These are phyloP conservation scores for Sussaba pulchella DNA, from an alignment of 2,888 invertebrate species.

Conservation along the genomic window DNA sequence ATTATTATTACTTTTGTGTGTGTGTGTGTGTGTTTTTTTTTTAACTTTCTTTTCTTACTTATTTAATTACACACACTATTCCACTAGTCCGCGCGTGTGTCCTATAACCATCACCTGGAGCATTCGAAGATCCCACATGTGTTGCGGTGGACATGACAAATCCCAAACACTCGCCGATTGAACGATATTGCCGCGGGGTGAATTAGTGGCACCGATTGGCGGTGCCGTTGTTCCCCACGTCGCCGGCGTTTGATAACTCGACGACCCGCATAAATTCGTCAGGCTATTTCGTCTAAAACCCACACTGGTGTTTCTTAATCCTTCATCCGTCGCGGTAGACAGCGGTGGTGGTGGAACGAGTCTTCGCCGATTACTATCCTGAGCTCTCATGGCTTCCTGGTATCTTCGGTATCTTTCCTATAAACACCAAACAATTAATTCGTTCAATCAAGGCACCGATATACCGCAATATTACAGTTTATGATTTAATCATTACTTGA, in stretches of 20 bases:
- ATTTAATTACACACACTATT: too few species aligned
- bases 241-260: constrained; percentile 36
- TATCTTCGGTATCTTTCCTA: constrained; percentile 82
- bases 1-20: not conserved
- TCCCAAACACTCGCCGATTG: constrained; percentile 82
- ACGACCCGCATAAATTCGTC: too few species aligned
- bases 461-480: too few species aligned
- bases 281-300: constrained; percentile 76
- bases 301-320: too few species aligned
- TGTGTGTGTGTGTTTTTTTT: too few species aligned
- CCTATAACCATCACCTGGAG: constrained; percentile 89
- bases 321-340: constrained; percentile 70
- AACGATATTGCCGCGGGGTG: constrained; percentile 77
- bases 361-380: constrained; percentile 84
- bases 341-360: constrained; percentile 54
- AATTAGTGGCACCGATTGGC: constrained; percentile 74
- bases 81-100: too few species aligned
- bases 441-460: not conserved
- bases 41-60: not conserved
- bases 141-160: constrained; percentile 77
- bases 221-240: constrained; percentile 60
- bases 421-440: not conserved
- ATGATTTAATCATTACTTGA: constrained; percentile 74
- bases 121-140: constrained; percentile 83
- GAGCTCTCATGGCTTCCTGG: constrained; percentile 86